Conservation (phyloP, 2,797 vertebrate species). For the Rhadinocentrus ornatus region DNA sequence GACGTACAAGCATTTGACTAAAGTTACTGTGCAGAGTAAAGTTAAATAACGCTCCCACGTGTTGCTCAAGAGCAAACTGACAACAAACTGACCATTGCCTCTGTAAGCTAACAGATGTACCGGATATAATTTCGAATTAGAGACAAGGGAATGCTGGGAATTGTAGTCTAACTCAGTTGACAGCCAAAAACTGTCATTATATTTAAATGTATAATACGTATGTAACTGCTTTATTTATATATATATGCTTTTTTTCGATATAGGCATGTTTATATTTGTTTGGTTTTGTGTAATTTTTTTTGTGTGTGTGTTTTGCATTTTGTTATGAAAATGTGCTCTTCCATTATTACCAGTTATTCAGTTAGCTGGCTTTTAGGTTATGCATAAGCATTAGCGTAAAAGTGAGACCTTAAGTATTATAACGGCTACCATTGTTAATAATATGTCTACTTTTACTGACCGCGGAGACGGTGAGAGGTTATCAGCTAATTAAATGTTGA, state of each 20-base stretch:
- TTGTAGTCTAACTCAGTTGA: constrained; percentile 36
- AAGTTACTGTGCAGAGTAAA: rapidly evolving
- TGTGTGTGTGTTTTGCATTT: not conserved
- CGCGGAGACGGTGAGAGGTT: constrained; percentile 29
- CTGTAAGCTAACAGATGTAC: not conserved
- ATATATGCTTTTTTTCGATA: not conserved
- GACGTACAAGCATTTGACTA: constrained; percentile 42
- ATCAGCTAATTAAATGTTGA: not conserved
- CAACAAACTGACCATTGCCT: not conserved
- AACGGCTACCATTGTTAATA: not conserved
- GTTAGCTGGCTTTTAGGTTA: not conserved
- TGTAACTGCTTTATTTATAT: too few relatives aligned
- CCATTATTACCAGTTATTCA: not conserved
- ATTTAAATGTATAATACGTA: too few relatives aligned
- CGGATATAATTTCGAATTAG: constrained; percentile 33
- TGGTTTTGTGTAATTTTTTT: not conserved
- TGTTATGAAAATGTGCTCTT: not conserved
- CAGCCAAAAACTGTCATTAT: too few relatives aligned
- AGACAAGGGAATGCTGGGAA: constrained; percentile 42
- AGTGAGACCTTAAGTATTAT: too few relatives aligned
- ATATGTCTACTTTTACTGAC: constrained; percentile 32
- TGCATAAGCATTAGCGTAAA: not conserved
- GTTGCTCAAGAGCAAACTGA: not conserved
- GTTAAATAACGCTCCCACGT: not conserved
- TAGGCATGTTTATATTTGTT: too few relatives aligned